Conservation (phyloP, 2,113 vertebrate species). For the Tretioscincus oriximinensis region DNA sequence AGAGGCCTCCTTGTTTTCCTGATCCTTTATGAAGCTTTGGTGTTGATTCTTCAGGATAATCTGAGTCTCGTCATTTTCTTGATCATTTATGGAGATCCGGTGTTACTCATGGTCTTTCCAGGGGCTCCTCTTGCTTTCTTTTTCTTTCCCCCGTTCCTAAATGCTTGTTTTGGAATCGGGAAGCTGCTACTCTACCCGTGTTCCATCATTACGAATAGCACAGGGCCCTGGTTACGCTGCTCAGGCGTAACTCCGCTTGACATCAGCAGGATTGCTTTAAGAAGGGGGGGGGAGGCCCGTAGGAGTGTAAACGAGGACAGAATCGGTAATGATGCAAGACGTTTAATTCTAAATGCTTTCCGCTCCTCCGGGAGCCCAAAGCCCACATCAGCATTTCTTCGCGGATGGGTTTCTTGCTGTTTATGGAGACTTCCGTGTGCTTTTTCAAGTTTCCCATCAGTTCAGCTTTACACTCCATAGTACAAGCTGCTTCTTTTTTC, state of each 20-base stretch:
- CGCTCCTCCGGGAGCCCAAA: neutral
- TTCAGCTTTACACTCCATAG: neutral
- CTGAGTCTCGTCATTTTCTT: neutral
- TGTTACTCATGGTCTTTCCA: neutral
- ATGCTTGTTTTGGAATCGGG: conserved; percentile 23
- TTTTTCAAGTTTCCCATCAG: conserved; percentile 19
- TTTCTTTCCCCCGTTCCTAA: too few species aligned
- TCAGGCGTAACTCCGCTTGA: neutral
- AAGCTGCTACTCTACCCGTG: neutral
- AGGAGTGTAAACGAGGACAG: neutral
- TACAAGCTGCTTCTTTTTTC: neutral
- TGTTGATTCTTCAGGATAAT: neutral
- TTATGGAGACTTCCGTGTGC: conserved; percentile 6
- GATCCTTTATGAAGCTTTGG: neutral
- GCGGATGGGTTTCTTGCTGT: neutral
- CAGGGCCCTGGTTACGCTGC: neutral
- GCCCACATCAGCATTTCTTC: neutral
- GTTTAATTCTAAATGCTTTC: neutral
- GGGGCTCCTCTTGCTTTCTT: neutral
- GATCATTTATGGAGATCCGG: neutral
- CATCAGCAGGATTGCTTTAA: neutral
- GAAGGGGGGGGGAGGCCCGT: neutral
- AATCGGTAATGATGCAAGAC: neutral
- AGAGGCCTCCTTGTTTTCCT: conserved; percentile 2
- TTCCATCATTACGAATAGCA: neutral